Conservation (phyloP, 92 coral and sea anemone species). For the Pocillopora meandrina region DNA sequence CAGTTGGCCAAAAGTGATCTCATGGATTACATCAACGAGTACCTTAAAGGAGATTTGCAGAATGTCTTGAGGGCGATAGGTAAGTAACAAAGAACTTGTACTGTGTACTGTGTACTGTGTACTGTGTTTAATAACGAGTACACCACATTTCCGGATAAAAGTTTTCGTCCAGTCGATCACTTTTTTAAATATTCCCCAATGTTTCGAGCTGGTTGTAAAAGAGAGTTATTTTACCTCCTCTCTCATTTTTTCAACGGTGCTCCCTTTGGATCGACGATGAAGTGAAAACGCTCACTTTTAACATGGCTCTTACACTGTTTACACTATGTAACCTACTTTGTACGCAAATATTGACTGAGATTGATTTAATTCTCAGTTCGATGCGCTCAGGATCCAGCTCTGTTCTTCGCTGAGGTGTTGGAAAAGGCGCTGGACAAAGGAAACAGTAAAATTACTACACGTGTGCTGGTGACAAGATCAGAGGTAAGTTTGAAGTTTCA, state of each 20-base stretch:
- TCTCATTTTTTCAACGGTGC: too few species aligned
- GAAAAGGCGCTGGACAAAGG: constrained; percentile 35
- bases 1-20: constrained; percentile 78
- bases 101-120: too few species aligned
- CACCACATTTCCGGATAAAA: too few species aligned
- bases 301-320: not conserved
- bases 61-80: constrained; percentile 69
- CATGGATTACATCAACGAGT: constrained; percentile 56
- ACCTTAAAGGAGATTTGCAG: constrained; percentile 61
- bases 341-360: not conserved
- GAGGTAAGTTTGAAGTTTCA: constrained; percentile 3
- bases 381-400: constrained; percentile 13
- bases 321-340: not conserved
- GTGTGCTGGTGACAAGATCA: constrained; percentile 33
- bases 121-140: too few species aligned
- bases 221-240: too few species aligned
- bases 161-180: too few species aligned
- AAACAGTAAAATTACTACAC: constrained; percentile 14
- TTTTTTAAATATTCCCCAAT: too few species aligned
- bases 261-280: too few species aligned
- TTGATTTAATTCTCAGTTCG: constrained; percentile 16
- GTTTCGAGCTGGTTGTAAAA: too few species aligned
- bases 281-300: too few species aligned
- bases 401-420: constrained; percentile 31
- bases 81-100: not conserved